A percentile compares a stretch with the other conserved stretches of the same genome.
Evolutionary conservation across 2,113 vertebrate genomes (phyloP).

Genomic region (Phylloscopus whistleri): DNA sequence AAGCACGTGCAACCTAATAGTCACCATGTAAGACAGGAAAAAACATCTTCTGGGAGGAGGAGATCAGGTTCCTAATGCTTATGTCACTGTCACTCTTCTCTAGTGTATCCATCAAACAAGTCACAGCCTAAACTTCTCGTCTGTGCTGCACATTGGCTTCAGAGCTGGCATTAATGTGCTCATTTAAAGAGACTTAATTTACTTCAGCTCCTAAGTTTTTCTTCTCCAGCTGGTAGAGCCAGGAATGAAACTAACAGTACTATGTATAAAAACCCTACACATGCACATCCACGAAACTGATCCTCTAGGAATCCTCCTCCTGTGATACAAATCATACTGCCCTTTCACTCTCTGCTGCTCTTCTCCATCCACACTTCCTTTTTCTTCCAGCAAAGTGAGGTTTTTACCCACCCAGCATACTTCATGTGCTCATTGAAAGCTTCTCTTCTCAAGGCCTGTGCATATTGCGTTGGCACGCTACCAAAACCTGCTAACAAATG

Average conservation of each 20-base stretch:
- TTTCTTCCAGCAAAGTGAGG: background rate
- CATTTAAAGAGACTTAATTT: background rate
- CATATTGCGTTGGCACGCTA: background rate
- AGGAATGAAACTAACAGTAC: background rate
- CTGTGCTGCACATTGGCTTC: background rate
- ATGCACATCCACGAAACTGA: background rate
- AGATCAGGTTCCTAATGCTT: background rate
- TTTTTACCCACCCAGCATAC: background rate
- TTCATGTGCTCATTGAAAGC: background rate
- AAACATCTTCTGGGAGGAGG: background rate
- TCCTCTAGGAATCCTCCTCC: background rate
- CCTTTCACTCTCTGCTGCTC: background rate
- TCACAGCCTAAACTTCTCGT: background rate
- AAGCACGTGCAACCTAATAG: background rate
- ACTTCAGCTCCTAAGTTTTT: background rate
- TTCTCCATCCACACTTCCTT: fast-evolving
- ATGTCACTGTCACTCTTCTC: background rate
- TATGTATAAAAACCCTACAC: background rate
- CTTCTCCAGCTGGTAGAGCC: background rate
- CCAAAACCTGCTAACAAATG: slow-evolving; percentile 54
- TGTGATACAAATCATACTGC: background rate
- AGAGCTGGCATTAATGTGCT: background rate
- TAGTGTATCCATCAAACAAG: background rate
- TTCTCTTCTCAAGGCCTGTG: slow-evolving; percentile 7
- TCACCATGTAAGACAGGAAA: background rate